Conservation (phyloP, 2,797 vertebrate species). For the Ciconia nigra region DNA sequence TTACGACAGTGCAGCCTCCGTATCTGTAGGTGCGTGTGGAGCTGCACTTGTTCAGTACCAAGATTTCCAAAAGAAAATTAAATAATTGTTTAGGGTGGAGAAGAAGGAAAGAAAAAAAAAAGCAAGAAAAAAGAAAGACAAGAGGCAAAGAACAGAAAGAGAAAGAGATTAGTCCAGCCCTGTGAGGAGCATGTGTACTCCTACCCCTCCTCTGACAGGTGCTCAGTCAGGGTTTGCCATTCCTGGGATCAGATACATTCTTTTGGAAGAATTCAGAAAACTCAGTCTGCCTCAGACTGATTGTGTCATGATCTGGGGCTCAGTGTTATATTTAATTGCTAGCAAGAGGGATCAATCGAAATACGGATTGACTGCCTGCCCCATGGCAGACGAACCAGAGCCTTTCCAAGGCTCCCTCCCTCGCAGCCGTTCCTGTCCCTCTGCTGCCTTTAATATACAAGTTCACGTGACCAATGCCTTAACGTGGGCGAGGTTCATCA, state of each 20-base stretch:
- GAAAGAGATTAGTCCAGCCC: neutral
- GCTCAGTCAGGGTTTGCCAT: neutral
- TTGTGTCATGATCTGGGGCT: neutral
- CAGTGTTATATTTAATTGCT: neutral
- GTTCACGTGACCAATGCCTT: rapidly evolving
- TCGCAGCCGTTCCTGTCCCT: rapidly evolving
- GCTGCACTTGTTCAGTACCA: neutral
- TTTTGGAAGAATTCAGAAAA: neutral
- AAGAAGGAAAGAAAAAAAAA: neutral
- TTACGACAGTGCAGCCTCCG: rapidly evolving
- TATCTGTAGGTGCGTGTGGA: neutral
- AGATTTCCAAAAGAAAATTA: neutral
- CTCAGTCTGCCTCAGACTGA: neutral
- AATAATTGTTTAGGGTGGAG: neutral
- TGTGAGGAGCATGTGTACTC: rapidly evolving
- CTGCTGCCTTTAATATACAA: rapidly evolving
- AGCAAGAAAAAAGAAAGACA: neutral
- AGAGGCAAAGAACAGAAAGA: neutral
- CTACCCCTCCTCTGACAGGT: neutral
- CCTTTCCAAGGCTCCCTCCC: neutral
- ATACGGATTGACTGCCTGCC: rapidly evolving
- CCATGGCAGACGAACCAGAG: rapidly evolving
- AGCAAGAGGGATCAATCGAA: neutral
- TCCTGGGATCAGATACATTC: neutral
- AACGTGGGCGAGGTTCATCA: rapidly evolving